Base-by-base conservation (phyloP, 2,888 invertebrate genomes). In the Stenchaetothrips biformis region DNA sequence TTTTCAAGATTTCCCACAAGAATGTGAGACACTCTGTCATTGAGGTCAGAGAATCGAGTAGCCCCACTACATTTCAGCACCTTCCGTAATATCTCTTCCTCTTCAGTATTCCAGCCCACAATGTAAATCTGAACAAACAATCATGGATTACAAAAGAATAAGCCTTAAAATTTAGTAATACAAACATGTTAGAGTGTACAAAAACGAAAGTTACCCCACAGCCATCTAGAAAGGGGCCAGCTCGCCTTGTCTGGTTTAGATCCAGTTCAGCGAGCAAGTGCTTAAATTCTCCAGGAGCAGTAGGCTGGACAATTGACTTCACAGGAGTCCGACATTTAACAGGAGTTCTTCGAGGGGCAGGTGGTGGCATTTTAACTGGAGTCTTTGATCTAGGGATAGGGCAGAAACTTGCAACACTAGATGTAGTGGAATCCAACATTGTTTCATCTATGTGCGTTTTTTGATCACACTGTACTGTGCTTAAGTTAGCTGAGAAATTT, bases 221-320 rank as follows among this genome's bases (percentile, higher is more conserved):
- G 79, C 96, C 96, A 88, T 97, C 97, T 81, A 97, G 90, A 85
- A 96, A 96, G 81, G 91, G 89, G 53, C 95, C 96, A 82, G 92
- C 92, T 85, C 90, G 90, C 85, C 92, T 93, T 1, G 92, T 91
- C 81, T 89, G 88, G 80, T 80, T 27, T 9, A 84, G 47, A 79
- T 82, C 83, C 67, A 85, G 80, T 80, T 82, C 82, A 80, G 82
- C 82, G 25, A 84, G 81, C 80, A 83, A 78, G 80, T 82, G 80
- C 82, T 84, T 83, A 80, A 85, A 85, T 47, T 83, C 83, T 21
- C 82, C 80, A 81, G 79, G 78, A 81, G 81, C 79, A 79, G 74
- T 48, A 27, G 80, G 80, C 21, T 67, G 80, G 13, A 77, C 27
- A 27, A 18, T 48, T 49, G 16, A 8, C 8, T 78, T 77, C 16